Conservation (phyloP, 2,888 invertebrate species). For the Camptogramma bilineatum region DNA sequence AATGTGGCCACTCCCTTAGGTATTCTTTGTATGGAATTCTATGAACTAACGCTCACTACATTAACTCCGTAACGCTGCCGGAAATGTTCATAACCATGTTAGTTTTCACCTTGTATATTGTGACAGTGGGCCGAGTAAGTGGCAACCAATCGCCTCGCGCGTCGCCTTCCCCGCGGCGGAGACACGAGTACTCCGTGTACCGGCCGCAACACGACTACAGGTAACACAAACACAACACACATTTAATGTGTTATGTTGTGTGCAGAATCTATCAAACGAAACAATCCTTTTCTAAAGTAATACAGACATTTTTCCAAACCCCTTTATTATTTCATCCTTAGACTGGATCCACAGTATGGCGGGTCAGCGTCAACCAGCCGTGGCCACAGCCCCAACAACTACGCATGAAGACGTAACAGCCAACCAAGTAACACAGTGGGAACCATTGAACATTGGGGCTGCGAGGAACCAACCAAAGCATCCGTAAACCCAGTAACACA, state of each 20-base stretch:
- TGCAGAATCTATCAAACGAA: no score
- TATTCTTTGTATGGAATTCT: no score
- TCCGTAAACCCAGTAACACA: no score
- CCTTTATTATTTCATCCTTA: constrained; percentile 30
- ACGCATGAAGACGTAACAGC: constrained; percentile 56
- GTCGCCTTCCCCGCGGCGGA: constrained; percentile 38
- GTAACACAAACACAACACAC: constrained; percentile 23
- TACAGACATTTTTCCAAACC: no score
- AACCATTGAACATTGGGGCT: no score
- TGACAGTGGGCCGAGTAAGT: constrained; percentile 1
- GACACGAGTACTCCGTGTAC: constrained; percentile 31
- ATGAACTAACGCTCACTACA: no score
- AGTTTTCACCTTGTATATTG: neutral
- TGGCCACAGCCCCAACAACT: constrained; percentile 62
- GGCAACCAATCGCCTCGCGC: constrained; percentile 11
- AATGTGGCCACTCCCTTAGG: no score
- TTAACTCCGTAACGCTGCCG: no score
- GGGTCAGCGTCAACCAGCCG: constrained; percentile 55
- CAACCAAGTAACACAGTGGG: neutral
- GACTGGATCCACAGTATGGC: constrained; percentile 51
- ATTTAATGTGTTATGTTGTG: neutral
- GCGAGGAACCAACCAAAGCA: neutral
- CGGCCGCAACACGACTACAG: constrained; percentile 45
- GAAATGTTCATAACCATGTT: no score
- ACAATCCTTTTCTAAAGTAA: no score